phyloP scores from a whole-genome alignment of 2,797 vertebrate genomes.

The Coregonus sp. region DNA sequence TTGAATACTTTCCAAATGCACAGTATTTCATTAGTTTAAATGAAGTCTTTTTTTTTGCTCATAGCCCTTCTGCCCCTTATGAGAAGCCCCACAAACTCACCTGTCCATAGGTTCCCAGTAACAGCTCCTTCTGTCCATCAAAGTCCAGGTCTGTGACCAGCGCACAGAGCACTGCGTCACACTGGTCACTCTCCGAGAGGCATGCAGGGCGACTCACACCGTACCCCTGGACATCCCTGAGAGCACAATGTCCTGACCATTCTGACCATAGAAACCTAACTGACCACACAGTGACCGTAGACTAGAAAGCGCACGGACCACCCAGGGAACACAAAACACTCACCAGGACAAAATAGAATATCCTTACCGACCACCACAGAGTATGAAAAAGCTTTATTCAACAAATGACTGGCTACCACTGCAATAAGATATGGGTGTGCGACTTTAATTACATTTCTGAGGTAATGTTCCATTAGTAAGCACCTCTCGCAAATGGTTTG shows the following conservation, averaged over 20 bases:
- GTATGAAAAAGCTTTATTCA: not conserved
- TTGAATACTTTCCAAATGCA: not conserved
- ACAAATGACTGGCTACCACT: not conserved
- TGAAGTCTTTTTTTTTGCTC: not conserved
- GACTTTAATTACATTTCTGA: not conserved
- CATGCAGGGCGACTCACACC: slow-evolving; percentile 76
- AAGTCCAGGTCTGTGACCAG: slow-evolving; percentile 86
- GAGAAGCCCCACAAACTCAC: slow-evolving; percentile 52
- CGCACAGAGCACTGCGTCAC: slow-evolving; percentile 86
- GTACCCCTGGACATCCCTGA: slow-evolving; percentile 79
- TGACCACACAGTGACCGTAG: not conserved
- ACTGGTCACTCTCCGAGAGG: slow-evolving; percentile 84
- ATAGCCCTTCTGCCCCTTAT: not conserved
- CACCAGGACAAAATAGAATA: not conserved
- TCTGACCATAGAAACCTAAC: slow-evolving; percentile 5
- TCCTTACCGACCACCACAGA: not conserved
- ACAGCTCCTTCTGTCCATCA: slow-evolving; percentile 83
- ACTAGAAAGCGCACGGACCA: too few relatives aligned
- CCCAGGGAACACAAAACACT: not conserved
- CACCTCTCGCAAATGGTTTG: too few relatives aligned
- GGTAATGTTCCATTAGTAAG: not conserved
- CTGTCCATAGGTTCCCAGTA: slow-evolving; percentile 91
- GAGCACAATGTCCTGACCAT: slow-evolving; percentile 14
- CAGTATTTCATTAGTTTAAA: not conserved
- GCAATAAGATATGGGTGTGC: not conserved